Base-by-base conservation (phyloP, 2,797 vertebrate species). In the Lagorchestes hirsutus region DNA sequence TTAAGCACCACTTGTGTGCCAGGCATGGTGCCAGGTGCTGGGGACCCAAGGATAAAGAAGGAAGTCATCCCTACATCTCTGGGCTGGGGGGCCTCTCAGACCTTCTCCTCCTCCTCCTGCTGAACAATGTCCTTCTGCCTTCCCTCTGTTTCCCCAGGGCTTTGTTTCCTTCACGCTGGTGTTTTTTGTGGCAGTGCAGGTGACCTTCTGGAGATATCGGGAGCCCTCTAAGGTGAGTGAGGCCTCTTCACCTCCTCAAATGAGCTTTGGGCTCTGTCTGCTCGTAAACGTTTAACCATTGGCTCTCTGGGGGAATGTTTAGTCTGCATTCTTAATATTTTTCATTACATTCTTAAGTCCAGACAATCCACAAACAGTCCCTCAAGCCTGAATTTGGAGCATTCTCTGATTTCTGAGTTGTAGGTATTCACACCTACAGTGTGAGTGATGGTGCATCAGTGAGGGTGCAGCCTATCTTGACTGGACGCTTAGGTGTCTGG, bases 161-260 rank as follows among this genome's bases (percentile, higher is more conserved):
- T 98, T 99, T 98, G 97, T 99, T 96, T 99, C 98, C 96, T 99
- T 98, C n/a, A 97, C 98, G 29, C 92, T 99, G 97, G 98, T 96
- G 46, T 99, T 99, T 97, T 98, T 98, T 0, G 59, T 96, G 93
- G 96, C 98, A 95, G 95, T 98, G 92, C 98, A 98, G 96, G 98
- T 98, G 96, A 97, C 92, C 96, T 98, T 98, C 96, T 99, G 99
- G 99, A 98, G 98, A 18, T 95, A 98, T 54, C 96, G 5, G 0
- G 98, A 93, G 95, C 97, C 98, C 90, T 97, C 18, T 0, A 98
- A 98, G 99, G 99, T 99, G 98, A 98, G 98, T 95, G 0, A 24
- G 40, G 22, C 18, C 74, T n/a, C 34, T 14, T n/a, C 14, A 16
- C 34, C 14, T 18, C 90, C 0, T 11, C 56, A n/a, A 34, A 67